Percentiles rank a stretch among this genome's conserved stretches.
phyloP scores from a whole-genome alignment of 2,113 vertebrate genomes.

The Aphyosemion australe region DNA sequence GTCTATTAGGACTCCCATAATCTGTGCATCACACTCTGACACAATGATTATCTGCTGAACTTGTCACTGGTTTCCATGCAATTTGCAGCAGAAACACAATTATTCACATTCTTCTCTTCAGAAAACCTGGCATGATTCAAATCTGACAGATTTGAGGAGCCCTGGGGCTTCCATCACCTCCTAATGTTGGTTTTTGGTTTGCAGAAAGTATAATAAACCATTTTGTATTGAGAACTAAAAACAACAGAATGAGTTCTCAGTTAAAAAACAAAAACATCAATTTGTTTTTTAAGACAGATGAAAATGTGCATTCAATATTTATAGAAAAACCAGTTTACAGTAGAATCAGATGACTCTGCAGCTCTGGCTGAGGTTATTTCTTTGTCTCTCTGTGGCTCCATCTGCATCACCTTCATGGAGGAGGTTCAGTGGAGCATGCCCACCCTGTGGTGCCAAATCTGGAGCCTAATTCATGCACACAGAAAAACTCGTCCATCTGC shows the following conservation, averaged over 20 bases:
- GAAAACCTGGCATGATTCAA: constrained; percentile 6
- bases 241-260: too few relatives aligned
- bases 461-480: constrained; percentile 22
- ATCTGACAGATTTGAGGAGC: constrained; percentile 1
- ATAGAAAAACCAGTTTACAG: too few relatives aligned
- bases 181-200: not conserved
- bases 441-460: constrained; percentile 61
- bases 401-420: constrained; percentile 39
- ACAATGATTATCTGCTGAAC: constrained; percentile 39
- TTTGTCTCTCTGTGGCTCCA: constrained; percentile 22
- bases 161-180: not conserved
- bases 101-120: constrained; percentile 3
- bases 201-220: not conserved
- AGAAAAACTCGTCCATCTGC: not conserved
- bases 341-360: not conserved
- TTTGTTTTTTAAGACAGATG: too few relatives aligned
- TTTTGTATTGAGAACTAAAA: not conserved
- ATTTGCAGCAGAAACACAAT: constrained; percentile 25
- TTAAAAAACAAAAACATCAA: too few relatives aligned
- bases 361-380: not conserved
- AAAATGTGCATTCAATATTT: too few relatives aligned
- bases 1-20: constrained; percentile 33
- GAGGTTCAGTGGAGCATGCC: constrained; percentile 53
- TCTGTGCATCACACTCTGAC: constrained; percentile 41
- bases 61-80: constrained; percentile 32